Percentiles rank a stretch among this genome's conserved stretches.
These are phyloP conservation scores for Cebidichthys violaceus DNA, from an alignment of 2,113 vertebrate species.

Conservation along the genomic window DNA sequence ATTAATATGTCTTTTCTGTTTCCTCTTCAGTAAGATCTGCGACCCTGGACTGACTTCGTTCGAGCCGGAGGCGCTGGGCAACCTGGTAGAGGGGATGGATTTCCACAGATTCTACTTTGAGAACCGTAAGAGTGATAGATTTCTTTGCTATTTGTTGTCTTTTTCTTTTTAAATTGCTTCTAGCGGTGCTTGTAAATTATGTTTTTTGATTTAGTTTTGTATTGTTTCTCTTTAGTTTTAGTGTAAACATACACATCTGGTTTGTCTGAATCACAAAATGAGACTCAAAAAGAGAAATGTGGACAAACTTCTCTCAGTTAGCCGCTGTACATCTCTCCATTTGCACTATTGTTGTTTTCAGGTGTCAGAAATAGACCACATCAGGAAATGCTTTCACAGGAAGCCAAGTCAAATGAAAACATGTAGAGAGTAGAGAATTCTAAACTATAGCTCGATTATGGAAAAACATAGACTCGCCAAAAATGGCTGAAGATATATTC, in stretches of 20 bases:
- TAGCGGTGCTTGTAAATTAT: background rate
- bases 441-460: background rate
- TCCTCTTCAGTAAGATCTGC: slow-evolving; percentile 90
- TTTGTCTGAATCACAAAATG: background rate
- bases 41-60: slow-evolving; percentile 96
- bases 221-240: background rate
- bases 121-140: slow-evolving; percentile 87
- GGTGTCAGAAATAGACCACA: slow-evolving; percentile 4
- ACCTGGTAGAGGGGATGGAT: slow-evolving; percentile 98
- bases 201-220: background rate
- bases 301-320: background rate
- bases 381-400: background rate
- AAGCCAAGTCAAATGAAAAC: no score
- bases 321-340: background rate
- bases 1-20: background rate
- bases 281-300: background rate
- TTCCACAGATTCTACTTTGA: slow-evolving; percentile 99
- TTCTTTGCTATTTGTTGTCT: background rate
- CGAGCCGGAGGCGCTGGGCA: slow-evolving; percentile 95
- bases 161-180: background rate
- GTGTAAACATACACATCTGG: background rate
- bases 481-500: background rate
- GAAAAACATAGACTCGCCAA: background rate
- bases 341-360: background rate
- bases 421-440: background rate